Evolutionary conservation across 2,888 invertebrate genomes (phyloP), one percentile per base, ranked within the genome.

Genomic region (Netelia melanura): DNA sequence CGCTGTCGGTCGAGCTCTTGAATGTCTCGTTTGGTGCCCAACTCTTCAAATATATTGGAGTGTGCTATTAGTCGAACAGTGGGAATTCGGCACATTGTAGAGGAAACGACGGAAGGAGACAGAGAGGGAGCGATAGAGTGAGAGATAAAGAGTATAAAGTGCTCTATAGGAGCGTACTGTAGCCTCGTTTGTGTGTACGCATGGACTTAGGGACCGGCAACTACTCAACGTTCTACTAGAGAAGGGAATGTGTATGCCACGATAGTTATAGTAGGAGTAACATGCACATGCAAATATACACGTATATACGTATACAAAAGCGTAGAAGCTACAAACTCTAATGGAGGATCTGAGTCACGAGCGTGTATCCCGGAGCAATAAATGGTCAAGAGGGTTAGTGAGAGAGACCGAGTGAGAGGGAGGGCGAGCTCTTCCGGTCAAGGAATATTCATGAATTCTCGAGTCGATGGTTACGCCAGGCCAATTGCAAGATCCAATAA

Each of bases 401-500:
- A 58, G 64, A 25, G 44, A 43, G 30, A 64, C 11, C 10, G 76
- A 38, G 76, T 38, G 65, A 76, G 67, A 11, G 68, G 68, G 56
- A 64, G 76, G 61, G 80, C 44, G 61, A 68, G 78, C 81, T 81
- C 85, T 82, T 83, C 82, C 83, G 77, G 83, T 83, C 80, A 80
- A 85, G 76, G 85, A 85, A 85, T 85, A 85, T 85, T 85, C 85
- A 85, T 85, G 85, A 85, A 83, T 83, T 77, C 83, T 80, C 80
- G 80, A 85, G 76, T 76, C 79, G 83, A 85, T 85, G 70, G 80
- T 80, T 68, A 76, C 72, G 79, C 72, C 80, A 61, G 56, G 72
- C 72, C 76, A 83, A 85, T 85, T 83, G 79, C 72, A 67, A 67
- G 72, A 83, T 80, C 85, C 85, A 83, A 85, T 85, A 85, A 85